phyloP scores from a whole-genome alignment of 1,140 invertebrate genomes.

The Drosophila varians region DNA sequence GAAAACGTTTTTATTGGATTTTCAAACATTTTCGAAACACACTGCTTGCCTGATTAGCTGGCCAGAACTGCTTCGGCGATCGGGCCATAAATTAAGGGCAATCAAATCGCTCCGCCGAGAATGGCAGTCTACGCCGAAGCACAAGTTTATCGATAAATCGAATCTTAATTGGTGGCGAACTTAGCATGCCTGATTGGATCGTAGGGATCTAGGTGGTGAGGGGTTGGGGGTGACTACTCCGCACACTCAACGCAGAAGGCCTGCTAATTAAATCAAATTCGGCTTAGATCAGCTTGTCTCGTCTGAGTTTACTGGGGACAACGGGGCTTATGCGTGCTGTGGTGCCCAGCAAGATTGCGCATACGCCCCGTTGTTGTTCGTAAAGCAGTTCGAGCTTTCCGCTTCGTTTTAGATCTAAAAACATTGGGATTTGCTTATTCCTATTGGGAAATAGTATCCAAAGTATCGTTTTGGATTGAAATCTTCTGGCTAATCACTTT shows the following conservation, averaged over 20 bases:
- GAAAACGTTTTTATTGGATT: too few species aligned
- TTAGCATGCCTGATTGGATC: slow-evolving; percentile 38
- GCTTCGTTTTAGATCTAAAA: too few species aligned
- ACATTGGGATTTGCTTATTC: too few species aligned
- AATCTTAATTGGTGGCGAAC: slow-evolving; percentile 45
- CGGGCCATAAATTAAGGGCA: slow-evolving; percentile 29
- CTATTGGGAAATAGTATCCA: too few species aligned
- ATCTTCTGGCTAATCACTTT: neutral
- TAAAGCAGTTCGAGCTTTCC: too few species aligned
- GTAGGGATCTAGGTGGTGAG: neutral
- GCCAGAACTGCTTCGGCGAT: slow-evolving; percentile 4
- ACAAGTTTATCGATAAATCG: slow-evolving; percentile 40
- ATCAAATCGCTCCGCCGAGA: slow-evolving; percentile 34
- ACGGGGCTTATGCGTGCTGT: slow-evolving; percentile 27
- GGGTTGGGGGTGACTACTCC: slow-evolving; percentile 21
- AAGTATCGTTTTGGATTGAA: too few species aligned
- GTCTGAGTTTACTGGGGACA: neutral
- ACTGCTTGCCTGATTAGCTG: too few species aligned
- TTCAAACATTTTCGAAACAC: neutral
- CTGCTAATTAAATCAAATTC: slow-evolving; percentile 37
- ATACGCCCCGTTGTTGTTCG: slow-evolving; percentile 28
- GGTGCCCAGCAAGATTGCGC: neutral
- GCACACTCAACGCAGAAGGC: too few species aligned
- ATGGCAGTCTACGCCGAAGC: slow-evolving; percentile 19
- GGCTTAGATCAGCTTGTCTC: slow-evolving; percentile 10